Evolutionary conservation across 2,888 invertebrate species (phyloP).

Genomic region (Netelia inedita): DNA sequence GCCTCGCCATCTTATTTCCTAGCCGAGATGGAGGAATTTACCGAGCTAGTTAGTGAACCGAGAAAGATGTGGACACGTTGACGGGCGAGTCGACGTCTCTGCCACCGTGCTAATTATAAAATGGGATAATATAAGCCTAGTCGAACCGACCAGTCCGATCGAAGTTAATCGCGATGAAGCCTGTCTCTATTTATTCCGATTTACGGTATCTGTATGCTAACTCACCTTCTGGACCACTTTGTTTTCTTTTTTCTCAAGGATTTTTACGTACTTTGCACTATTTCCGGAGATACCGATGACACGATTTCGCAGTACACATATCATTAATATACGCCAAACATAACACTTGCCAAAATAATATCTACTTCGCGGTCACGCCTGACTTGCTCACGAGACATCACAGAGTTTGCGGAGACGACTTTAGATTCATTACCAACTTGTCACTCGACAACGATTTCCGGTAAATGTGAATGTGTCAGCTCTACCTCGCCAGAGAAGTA

Average conservation of each 20-base stretch:
- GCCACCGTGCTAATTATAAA: conserved; percentile 58
- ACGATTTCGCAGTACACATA: not conserved
- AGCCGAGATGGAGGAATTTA: conserved; percentile 30
- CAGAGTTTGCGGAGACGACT: not conserved
- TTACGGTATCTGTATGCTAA: not conserved
- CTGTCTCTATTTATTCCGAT: conserved; percentile 20
- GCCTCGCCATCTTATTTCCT: conserved; percentile 3
- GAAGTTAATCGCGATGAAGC: conserved; percentile 32
- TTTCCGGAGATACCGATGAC: not conserved
- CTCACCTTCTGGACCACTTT: not conserved
- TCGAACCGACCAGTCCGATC: conserved; percentile 13
- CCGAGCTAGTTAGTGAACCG: conserved; percentile 43
- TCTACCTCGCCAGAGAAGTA: no score
- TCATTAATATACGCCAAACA: conserved; percentile 21
- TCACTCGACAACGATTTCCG: no score
- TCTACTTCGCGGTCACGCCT: not conserved
- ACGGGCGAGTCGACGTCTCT: conserved; percentile 33
- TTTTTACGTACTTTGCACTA: not conserved
- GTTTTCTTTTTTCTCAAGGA: not conserved
- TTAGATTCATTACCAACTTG: not conserved
- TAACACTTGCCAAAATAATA: conserved; percentile 6
- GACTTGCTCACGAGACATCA: not conserved
- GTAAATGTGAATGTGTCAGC: no score
- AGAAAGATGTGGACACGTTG: conserved; percentile 21
- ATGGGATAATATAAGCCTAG: conserved; percentile 51